These are phyloP conservation scores for Euwallacea fornicatus DNA, from an alignment of 1,140 invertebrate species.

Conservation along the genomic window DNA sequence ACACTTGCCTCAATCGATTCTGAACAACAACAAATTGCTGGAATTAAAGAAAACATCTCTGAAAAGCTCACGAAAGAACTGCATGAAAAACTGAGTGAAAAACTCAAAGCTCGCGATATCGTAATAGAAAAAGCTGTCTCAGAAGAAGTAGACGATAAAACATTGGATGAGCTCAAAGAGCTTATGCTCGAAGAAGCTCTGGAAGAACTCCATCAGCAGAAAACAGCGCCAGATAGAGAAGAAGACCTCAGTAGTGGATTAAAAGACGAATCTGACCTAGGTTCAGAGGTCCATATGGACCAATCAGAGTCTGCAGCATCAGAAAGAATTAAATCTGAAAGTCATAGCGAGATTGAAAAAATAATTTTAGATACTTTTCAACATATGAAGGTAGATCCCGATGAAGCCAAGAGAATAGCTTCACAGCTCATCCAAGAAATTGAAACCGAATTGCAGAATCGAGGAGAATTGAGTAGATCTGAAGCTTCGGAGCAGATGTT, in stretches of 20 bases:
- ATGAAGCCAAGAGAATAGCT: constrained; percentile 56
- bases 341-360: constrained; percentile 51
- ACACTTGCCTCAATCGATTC: background rate
- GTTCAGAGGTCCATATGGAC: constrained; percentile 51
- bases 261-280: constrained; percentile 50
- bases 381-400: constrained; percentile 59
- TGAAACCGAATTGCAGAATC: constrained; percentile 57
- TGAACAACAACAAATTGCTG: constrained; percentile 1
- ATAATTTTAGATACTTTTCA: constrained; percentile 53
- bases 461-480: constrained; percentile 32
- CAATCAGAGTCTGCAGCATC: constrained; percentile 49
- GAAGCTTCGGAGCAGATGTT: constrained; percentile 19
- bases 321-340: constrained; percentile 49
- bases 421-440: constrained; percentile 59
- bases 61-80: constrained; percentile 31
- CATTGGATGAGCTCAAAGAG: constrained; percentile 29
- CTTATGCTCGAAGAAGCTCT: constrained; percentile 31
- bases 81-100: constrained; percentile 31
- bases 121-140: constrained; percentile 32
- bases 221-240: constrained; percentile 48
- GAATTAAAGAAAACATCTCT: constrained; percentile 33
- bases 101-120: constrained; percentile 23
- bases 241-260: constrained; percentile 48
- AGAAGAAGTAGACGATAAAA: constrained; percentile 33
- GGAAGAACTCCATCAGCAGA: constrained; percentile 26